Evolutionary conservation across 2,888 invertebrate genomes (phyloP), one percentile per base, ranked within the genome.

Genomic region (Amblyjoppa fuscipennis): DNA sequence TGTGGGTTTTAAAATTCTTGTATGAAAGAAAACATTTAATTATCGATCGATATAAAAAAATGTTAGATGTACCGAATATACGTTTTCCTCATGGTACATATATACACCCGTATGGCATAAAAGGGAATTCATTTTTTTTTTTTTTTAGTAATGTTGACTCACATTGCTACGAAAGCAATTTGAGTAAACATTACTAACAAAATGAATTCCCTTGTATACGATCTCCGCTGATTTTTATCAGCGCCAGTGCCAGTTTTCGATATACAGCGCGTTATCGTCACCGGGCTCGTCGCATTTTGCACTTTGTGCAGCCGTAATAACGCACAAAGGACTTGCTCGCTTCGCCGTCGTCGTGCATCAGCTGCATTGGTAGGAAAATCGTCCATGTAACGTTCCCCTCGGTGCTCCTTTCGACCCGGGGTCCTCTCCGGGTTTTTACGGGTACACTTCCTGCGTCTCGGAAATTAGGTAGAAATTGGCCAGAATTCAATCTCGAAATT

Each of bases 401-500:
- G 31, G 38, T 53, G 41, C 20, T 75, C 49, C n/a, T 51, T 38
- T 13, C 61, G 28, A 2, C 13, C 16, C 20, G 16, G 28, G 16
- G 11, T 16, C 9, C 49, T 11, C 61, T n/a, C 7, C 71, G 25
- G 68, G 68, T 84, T 76, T 56, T 64, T 64, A 64, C 64, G 16
- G 45, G 38, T 64, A 68, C 61, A 59, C 41, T 66, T 59, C 61
- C 61, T 56, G 80, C 49, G 81, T 73, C 68, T 77, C 73, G 77
- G 89, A 91, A 91, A 92, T 91, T 91, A 90, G 90, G 89, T 91
- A 88, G 89, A 88, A 91, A 91, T 91, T 90, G 90, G 89, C 89
- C 88, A 87, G 89, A 89, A 90, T 89, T 92, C 91, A 90, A 91
- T 91, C 88, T 88, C 84, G 88, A 88, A 89, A 92, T 92, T 90